phyloP scores from a whole-genome alignment of 2,113 vertebrate species.

The Hystrix cristata region DNA sequence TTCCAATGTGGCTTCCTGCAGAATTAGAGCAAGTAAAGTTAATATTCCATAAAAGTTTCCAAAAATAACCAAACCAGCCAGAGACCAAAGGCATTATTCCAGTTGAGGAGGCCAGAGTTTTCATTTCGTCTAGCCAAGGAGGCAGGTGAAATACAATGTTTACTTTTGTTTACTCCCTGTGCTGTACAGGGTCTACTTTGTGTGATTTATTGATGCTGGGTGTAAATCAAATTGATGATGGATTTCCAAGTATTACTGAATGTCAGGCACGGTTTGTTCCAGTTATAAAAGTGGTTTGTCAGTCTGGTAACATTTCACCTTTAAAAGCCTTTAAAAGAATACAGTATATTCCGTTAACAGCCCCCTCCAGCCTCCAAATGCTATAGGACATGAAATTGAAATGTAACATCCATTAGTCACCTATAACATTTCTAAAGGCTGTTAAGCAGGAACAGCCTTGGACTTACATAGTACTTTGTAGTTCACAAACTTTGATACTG shows the following conservation, averaged over 20 bases:
- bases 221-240: conserved; percentile 84
- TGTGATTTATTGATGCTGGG: conserved; percentile 81
- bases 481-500: background rate
- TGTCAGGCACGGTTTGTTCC: conserved; percentile 72
- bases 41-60: conserved; percentile 80
- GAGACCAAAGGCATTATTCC: conserved; percentile 78
- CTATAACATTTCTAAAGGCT: background rate
- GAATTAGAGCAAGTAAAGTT: conserved; percentile 82
- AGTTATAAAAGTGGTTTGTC: conserved; percentile 76
- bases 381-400: conserved; percentile 13
- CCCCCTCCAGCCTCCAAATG: background rate
- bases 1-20: conserved; percentile 79
- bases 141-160: conserved; percentile 83
- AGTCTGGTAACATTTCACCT: conserved; percentile 41
- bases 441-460: background rate
- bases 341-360: background rate
- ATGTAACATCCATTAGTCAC: background rate
- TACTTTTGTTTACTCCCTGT: conserved; percentile 83
- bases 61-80: conserved; percentile 78
- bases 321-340: conserved; percentile 69
- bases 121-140: conserved; percentile 73
- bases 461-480: background rate
- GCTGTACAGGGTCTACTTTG: conserved; percentile 71
- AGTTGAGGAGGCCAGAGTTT: conserved; percentile 71
- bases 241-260: conserved; percentile 82